Percentiles rank a stretch among this genome's conserved stretches.
Conservation (phyloP, 2,797 vertebrate genomes). For the Parotocinclus haroldoi region DNA sequence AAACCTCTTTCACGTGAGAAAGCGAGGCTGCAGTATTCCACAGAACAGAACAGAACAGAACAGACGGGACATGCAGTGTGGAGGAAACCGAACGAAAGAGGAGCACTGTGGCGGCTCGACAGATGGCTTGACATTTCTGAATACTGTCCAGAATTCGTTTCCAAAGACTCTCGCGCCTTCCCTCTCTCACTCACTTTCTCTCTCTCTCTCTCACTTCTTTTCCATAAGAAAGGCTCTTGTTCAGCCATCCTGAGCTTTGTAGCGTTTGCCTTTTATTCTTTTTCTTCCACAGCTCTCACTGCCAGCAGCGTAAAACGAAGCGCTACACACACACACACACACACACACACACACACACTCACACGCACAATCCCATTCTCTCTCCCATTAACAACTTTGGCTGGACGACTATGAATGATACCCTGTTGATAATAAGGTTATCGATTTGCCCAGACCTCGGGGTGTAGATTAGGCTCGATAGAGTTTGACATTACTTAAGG, state of each 20-base stretch:
- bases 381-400: constrained; percentile 57
- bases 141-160: constrained; percentile 59
- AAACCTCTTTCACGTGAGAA: constrained; percentile 48
- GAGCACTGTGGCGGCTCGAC: constrained; percentile 50
- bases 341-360: constrained; percentile 49
- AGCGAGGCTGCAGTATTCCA: constrained; percentile 50
- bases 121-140: constrained; percentile 64
- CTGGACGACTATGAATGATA: constrained; percentile 64
- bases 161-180: constrained; percentile 29
- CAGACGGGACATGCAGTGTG: constrained; percentile 69
- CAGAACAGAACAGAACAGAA: constrained; percentile 51
- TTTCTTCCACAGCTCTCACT: constrained; percentile 48
- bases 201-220: constrained; percentile 9
- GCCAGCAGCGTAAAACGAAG: constrained; percentile 67
- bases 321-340: constrained; percentile 58
- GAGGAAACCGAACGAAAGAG: constrained; percentile 16
- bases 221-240: constrained; percentile 21
- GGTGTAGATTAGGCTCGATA: too few relatives aligned
- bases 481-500: too few relatives aligned
- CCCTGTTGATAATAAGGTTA: constrained; percentile 40
- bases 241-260: constrained; percentile 42
- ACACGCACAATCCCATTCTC: not conserved
- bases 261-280: constrained; percentile 52
- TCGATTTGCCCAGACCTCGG: too few relatives aligned
- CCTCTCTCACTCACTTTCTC: constrained; percentile 1